Base-by-base conservation (phyloP, 2,113 vertebrate genomes). In the Myocastor coypus region DNA sequence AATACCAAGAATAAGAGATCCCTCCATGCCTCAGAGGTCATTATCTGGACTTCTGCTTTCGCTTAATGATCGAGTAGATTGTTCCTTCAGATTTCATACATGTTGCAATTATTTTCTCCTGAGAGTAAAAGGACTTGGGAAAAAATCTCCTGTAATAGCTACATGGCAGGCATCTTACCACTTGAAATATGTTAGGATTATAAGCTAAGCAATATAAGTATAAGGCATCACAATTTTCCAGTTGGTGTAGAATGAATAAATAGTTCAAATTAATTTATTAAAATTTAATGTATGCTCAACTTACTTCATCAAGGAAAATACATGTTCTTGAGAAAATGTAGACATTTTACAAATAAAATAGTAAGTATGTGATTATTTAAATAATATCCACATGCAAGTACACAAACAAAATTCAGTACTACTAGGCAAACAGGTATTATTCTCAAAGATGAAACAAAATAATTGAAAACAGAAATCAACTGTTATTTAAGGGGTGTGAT, bases 351-450 rank as follows among this genome's bases (percentile, higher is more conserved):
- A 69, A 46, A 64, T 46, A 90, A 83, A 80, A 82, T 32, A 93
- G 57, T 80, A 94, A 92, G 73, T 42, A 81, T 93, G 34, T 59
- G 26, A 83, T 37, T 61, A 64, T 78, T 95, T 94, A 92, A 93
- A n/a, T 46, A 95, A 64, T 28, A 86, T 3, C 63, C 32, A 83
- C 26, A 61, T 4, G 57, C 20, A 71, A 42, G 55, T 75, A 4
- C 5, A 71, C 2, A 78, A 14, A 83, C 0, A 77, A 2, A 83
- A 87, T 94, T 95, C 32, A 61, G 2, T 61, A 50, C 64, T 94
- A 42, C 28, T 8, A 68, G 42, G 24, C 28, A 87, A 93, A 95
- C 5, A 68, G 40, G 6, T 2, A 59, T 8, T 64, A 40, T 40
- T 34, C 83, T 14, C 73, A 77, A 91, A 78, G 11, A 89, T 57